Evolutionary conservation across 2,113 vertebrate species (phyloP), one percentile per base, ranked within the genome.

Genomic region (Gobius niger): DNA sequence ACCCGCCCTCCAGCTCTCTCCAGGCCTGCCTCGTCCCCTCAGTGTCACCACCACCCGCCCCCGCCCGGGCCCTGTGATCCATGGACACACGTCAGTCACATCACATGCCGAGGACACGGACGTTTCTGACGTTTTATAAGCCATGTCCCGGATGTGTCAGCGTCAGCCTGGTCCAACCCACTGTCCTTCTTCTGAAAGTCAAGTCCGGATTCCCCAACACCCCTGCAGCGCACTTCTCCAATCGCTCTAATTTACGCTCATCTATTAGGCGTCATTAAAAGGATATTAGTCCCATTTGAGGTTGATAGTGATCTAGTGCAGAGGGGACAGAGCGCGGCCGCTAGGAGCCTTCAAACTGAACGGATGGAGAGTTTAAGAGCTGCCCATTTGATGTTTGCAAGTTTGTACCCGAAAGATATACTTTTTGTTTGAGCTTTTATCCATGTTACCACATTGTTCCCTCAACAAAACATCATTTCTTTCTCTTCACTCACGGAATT

Each of bases 51-150:
- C 69, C 82, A 65, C 50, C 18, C 46, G 0, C 8, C 53, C 16
- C 47, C 19, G 16, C 44, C 10, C 5, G 40, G 69, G 50, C 74
- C 74, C 70, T 84, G 81, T 85, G 85, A 86, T 85, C 73, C 63
- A 73, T 77, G 59, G 66, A 41, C 14, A 9, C 61, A 34, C 67
- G 85, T 70, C 66, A 63, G 85, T 67, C 67, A 62, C 67, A 68
- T 72, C 3, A 41, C 61, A 83, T 81, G 73, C 83, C 11, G 70
- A 46, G 74, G 80, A 84, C 78, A 76, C 63, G 70, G 66, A 81
- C 76, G 51, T 13, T 42, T n/a, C 78, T 86, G 80, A 78, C 79
- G 77, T 83, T 85, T 87, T 82, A 80, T 83, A 74, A 67, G 76
- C 67, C 67, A 82, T 90, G 24, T 3, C 24, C 24, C 3, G 24